A percentile compares a stretch with the other conserved stretches of the same genome.
Evolutionary conservation across 2,113 vertebrate species (phyloP).

Genomic region (Chrysochloris asiatica): DNA sequence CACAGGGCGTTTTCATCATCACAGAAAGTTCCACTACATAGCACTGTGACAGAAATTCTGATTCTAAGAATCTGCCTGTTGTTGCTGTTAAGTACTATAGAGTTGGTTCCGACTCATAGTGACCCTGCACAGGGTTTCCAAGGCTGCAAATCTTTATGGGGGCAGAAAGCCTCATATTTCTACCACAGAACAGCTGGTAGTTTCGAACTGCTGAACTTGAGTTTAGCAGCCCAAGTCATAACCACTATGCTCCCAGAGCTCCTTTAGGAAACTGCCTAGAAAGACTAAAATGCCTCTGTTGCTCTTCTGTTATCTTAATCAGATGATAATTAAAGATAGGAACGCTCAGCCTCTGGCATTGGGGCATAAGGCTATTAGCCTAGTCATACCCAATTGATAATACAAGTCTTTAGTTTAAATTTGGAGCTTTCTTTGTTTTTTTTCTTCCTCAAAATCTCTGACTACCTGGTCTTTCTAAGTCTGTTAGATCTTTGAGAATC

Average conservation of each 20-base stretch:
- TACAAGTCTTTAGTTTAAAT: constrained; percentile 21
- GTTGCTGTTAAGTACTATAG: no score
- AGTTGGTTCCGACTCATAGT: no score
- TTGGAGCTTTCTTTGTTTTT: not conserved
- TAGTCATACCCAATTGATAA: not conserved
- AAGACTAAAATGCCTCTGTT: not conserved
- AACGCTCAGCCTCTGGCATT: not conserved
- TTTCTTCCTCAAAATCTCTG: constrained; percentile 2
- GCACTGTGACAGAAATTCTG: not conserved
- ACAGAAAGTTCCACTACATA: not conserved
- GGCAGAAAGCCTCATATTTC: no score
- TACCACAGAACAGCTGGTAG: no score
- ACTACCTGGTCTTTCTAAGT: not conserved
- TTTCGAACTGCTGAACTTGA: no score
- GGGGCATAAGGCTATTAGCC: not conserved
- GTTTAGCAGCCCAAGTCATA: no score
- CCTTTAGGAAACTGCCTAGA: not conserved
- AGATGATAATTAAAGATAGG: not conserved
- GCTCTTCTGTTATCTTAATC: constrained; percentile 8
- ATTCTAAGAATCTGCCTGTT: constrained; percentile 1
- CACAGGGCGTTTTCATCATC: not conserved
- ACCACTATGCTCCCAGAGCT: no score
- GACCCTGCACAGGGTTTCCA: no score
- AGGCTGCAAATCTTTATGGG: no score
- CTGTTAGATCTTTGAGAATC: not conserved